Evolutionary conservation across 2,113 vertebrate genomes (phyloP), one percentile per base, ranked within the genome.

Genomic region (Emydura subglobosa): DNA sequence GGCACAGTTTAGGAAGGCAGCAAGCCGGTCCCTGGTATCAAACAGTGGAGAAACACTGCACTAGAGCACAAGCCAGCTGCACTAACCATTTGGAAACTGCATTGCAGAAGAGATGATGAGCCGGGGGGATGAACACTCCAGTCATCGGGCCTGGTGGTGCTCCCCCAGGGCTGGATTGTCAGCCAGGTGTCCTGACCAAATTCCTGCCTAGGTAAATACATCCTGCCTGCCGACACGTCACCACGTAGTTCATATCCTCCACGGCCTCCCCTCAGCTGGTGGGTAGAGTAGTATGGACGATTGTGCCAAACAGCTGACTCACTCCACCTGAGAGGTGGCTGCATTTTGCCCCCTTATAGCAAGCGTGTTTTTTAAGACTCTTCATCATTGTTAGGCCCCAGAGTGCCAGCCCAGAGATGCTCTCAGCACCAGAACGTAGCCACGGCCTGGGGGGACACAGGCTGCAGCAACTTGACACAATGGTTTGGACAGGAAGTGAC

Each of bases 21-120:
- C 51, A 53, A 53, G 13, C 16, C 51, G 16, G 47, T 47, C 47
- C 47, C 47, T 47, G 47, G 47, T 47, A 47, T 47, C 47, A 47
- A 47, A 47, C 47, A 47, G 47, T 47, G 47, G 47, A 47, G 47
- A 47, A 47, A 47, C 47, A 8, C 47, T 47, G 47, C 47, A 47
- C 47, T 47, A 47, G 87, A 50, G 82, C 0, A 8, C 85, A 0
- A 3, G 34, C n/a, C 9, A 0, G 47, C 55, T 0, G 1, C 1
- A 0, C 96, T 96, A 96, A 97, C 91, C 82, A 94, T 87, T 97
- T 59, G 44, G 78, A 24, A 54, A 39, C 19, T 24, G 29, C 27
- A 81, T n/a, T n/a, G 22, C 22, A 19, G 5, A 50, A 12, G 10
- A 7, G 19, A 22, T 13, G 22, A 3, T 24, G 22, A 39, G 34